phyloP scores from a whole-genome alignment of 2,113 vertebrate species.

The Brachyistius frenatus region DNA sequence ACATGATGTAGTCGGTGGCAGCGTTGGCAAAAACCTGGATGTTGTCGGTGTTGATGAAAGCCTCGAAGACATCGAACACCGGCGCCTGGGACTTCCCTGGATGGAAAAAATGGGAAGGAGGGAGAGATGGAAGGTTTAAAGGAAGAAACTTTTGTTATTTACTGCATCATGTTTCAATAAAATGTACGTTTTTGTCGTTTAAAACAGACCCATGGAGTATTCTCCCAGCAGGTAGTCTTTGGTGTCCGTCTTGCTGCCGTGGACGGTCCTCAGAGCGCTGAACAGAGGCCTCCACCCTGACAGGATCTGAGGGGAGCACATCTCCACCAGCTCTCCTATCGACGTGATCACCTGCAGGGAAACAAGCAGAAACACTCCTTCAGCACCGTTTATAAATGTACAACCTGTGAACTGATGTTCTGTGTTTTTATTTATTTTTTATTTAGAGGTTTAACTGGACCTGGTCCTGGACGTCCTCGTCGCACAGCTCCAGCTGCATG shows the following conservation, averaged over 20 bases:
- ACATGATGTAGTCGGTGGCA: constrained; percentile 98
- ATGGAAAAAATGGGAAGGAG: not conserved
- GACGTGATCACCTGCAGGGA: constrained; percentile 92
- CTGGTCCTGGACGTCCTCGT: constrained; percentile 98
- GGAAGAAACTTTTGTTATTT: not conserved
- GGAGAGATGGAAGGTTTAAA: no score
- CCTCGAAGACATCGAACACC: constrained; percentile 98
- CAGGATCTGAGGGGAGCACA: constrained; percentile 95
- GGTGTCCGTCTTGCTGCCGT: constrained; percentile 90
- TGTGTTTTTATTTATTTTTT: no score
- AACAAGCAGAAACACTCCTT: not conserved
- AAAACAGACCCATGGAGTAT: constrained; percentile 90
- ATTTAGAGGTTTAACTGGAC: not conserved
- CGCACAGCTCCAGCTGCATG: constrained; percentile 98
- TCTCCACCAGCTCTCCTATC: constrained; percentile 96
- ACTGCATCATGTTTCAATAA: not conserved
- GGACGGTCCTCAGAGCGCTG: constrained; percentile 95
- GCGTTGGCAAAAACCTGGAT: constrained; percentile 99
- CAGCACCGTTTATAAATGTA: not conserved
- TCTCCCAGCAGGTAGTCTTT: constrained; percentile 96
- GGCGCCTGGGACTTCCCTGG: constrained; percentile 95
- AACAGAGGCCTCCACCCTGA: constrained; percentile 97
- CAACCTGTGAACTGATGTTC: no score
- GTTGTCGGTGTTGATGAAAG: constrained; percentile 97
- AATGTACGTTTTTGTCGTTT: not conserved